Base-by-base conservation (phyloP, 2,888 invertebrate genomes). In the Tipula vernalis region DNA sequence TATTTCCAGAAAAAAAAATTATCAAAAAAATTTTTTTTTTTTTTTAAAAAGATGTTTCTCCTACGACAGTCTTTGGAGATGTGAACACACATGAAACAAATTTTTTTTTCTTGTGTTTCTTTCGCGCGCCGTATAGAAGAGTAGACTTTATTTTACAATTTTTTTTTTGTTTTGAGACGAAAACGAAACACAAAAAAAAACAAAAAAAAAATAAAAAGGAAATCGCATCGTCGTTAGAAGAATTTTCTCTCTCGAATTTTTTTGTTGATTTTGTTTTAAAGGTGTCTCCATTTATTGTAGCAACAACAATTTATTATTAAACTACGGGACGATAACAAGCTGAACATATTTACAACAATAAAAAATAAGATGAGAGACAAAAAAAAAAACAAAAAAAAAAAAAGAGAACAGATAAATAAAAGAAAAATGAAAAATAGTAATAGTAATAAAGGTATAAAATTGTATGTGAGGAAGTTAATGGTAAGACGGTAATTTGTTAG, bases 11-110 rank as follows among this genome's bases (percentile, higher is more conserved):
- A 71, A 71, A 71, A 71, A 71, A 71, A 36, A 39, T 13, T 47
- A 28, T 28, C 28, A 51, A 71, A 71, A 71, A 39, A 51, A 47
- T 86, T 51, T 47, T 47, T 86, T 86, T 86, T 28, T 3, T 44
- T 36, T 86, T 86, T 51, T 41, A 71, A 86, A 85, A 86, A 88
- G 88, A 88, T 89, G 88, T 88, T 88, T 88, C 88, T 88, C 88
- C 88, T 88, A 88, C 88, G 88, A 89, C 88, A 87, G 88, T 88
- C 88, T 88, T 88, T 87, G 88, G 88, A 89, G 88, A 89, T 88
- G 88, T 88, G 88, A 88, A 51, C 51, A 86, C 41, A 86, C 36
- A 57, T 36, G 36, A 51, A 86, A 86, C 36, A 86, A 39, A 86
- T 86, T 71, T 28, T 28, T 28, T 71, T 71, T 71, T 71, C 71